Evolutionary conservation across 2,888 invertebrate species (phyloP).

Genomic region (Cheilosia pagana): DNA sequence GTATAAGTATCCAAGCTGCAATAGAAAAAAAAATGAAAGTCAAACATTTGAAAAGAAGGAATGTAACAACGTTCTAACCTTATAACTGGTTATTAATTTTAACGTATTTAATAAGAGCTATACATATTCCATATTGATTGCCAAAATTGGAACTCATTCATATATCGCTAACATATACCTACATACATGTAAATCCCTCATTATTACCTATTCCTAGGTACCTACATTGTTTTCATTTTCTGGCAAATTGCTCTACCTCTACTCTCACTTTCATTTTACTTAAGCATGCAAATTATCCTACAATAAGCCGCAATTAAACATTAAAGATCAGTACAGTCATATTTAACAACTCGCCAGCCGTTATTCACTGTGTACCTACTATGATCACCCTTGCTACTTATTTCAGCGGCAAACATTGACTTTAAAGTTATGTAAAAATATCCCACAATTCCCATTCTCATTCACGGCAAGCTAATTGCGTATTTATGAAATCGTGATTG

Average conservation of each 20-base stretch:
- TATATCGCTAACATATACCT: too few relatives aligned
- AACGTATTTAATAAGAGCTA: too few relatives aligned
- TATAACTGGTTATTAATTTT: too few relatives aligned
- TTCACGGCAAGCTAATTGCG: conserved; percentile 36
- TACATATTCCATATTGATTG: too few relatives aligned
- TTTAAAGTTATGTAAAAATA: conserved; percentile 38
- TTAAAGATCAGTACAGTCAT: conserved; percentile 10
- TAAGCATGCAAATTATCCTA: conserved; percentile 22
- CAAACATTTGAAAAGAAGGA: too few relatives aligned
- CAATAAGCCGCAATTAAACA: conserved; percentile 23
- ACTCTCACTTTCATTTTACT: conserved; percentile 25
- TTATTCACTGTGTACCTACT: not conserved
- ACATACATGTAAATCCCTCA: too few relatives aligned
- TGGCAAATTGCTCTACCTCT: conserved; percentile 21
- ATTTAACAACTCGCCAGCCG: conserved; percentile 17
- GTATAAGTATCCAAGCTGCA: too few relatives aligned
- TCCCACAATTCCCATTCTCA: conserved; percentile 24
- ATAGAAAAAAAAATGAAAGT: too few relatives aligned
- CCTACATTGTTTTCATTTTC: not conserved
- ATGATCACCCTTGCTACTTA: conserved; percentile 1
- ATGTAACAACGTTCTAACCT: too few relatives aligned
- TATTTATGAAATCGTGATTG: conserved; percentile 36
- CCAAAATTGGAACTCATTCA: too few relatives aligned
- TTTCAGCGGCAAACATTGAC: conserved; percentile 8
- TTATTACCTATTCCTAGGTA: too few relatives aligned